These are phyloP conservation scores for Leucoraja erinaceus DNA, from an alignment of 2,113 vertebrate genomes.

Conservation along the genomic window DNA sequence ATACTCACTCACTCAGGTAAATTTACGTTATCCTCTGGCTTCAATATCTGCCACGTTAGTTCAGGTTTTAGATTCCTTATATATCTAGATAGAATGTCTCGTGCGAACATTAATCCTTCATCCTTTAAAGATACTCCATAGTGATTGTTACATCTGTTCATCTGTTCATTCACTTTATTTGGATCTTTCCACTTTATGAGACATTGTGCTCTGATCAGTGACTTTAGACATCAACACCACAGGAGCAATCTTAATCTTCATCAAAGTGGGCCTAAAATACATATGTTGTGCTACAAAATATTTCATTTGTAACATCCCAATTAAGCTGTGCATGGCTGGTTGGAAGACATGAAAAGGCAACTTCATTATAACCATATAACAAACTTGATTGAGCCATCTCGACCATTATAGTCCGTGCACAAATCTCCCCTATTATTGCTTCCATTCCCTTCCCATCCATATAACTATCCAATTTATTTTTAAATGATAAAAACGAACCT, in stretches of 20 bases:
- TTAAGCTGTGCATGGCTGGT: neutral
- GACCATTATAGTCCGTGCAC: too few relatives aligned
- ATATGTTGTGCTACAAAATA: neutral
- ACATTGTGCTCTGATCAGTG: neutral
- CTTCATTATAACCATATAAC: too few relatives aligned
- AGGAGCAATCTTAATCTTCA: neutral
- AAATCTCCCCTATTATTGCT: too few relatives aligned
- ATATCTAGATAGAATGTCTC: neutral
- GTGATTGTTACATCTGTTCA: neutral
- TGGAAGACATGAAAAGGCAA: neutral
- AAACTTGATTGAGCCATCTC: too few relatives aligned
- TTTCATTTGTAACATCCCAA: neutral
- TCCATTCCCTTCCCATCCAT: too few relatives aligned
- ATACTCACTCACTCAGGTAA: too few relatives aligned
- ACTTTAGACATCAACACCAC: neutral
- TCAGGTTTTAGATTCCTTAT: too few relatives aligned
- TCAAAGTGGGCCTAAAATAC: neutral
- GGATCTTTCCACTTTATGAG: neutral
- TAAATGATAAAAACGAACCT: too few relatives aligned
- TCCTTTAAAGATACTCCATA: neutral
- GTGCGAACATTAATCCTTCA: neutral
- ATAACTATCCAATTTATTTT: too few relatives aligned
- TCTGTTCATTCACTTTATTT: neutral
- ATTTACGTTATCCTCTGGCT: too few relatives aligned
- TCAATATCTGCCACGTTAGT: too few relatives aligned